phyloP scores from a whole-genome alignment of 2,888 invertebrate species.

The Drosophila picticornis region DNA sequence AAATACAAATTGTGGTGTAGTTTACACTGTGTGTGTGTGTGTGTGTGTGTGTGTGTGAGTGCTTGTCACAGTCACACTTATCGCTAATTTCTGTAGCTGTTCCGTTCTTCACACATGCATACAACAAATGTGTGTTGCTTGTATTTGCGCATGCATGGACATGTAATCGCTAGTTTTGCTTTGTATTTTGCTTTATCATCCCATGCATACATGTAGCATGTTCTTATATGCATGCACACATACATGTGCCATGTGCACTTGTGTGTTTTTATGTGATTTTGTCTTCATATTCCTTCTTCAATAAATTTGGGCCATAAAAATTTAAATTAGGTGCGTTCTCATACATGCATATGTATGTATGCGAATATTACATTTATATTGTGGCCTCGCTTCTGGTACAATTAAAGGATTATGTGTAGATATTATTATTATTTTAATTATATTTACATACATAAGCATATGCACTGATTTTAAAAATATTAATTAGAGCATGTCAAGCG shows the following conservation, averaged over 20 bases:
- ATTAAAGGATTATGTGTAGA: background rate
- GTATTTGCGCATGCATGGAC: constrained; percentile 11
- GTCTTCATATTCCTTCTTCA: constrained; percentile 30
- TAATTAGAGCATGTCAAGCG: constrained; percentile 46
- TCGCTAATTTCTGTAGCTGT: constrained; percentile 34
- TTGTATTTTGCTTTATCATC: constrained; percentile 32
- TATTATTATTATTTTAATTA: background rate
- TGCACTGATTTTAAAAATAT: constrained; percentile 26
- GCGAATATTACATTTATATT: background rate
- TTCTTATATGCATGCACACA: background rate
- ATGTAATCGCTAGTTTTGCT: constrained; percentile 39
- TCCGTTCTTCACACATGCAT: constrained; percentile 6
- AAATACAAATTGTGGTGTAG: constrained; percentile 27
- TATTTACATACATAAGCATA: background rate
- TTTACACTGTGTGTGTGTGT: constrained; percentile 23
- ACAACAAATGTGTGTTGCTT: constrained; percentile 21
- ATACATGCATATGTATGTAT: constrained; percentile 1
- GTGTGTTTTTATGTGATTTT: background rate
- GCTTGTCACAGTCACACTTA: constrained; percentile 29
- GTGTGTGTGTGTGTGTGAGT: background rate
- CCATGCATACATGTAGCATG: background rate
- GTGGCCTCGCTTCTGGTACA: background rate
- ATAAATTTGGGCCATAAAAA: constrained; percentile 54
- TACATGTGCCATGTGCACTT: background rate
- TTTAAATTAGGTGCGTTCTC: constrained; percentile 1